A percentile compares a stretch with the other conserved stretches of the same genome.
These are phyloP conservation scores for Phorcus lineatus DNA, from an alignment of 2,888 invertebrate genomes.

Conservation along the genomic window DNA sequence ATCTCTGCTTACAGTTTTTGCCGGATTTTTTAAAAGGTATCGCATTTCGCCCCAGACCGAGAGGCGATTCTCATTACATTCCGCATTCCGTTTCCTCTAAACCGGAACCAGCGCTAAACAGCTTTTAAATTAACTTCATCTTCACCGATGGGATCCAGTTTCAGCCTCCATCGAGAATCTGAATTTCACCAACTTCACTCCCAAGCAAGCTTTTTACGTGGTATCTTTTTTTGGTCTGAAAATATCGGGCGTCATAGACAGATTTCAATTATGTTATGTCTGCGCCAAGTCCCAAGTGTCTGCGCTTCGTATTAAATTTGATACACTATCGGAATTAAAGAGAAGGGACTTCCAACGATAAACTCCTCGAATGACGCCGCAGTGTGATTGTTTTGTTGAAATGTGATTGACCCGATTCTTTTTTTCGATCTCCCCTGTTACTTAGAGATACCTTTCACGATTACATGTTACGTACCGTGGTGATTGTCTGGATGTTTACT, in stretches of 20 bases:
- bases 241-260: slow-evolving; percentile 15
- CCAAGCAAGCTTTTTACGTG: neutral
- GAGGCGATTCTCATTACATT: slow-evolving; percentile 4
- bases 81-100: neutral
- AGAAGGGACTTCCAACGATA: neutral
- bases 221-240: neutral
- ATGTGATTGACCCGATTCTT: neutral
- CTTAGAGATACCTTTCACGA: too few relatives aligned
- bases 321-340: slow-evolving; percentile 1
- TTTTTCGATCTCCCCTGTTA: too few relatives aligned
- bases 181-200: neutral
- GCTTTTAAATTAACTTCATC: slow-evolving; percentile 15
- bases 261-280: slow-evolving; percentile 11
- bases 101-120: slow-evolving; percentile 10
- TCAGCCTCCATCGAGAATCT: neutral
- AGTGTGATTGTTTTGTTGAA: neutral
- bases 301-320: neutral
- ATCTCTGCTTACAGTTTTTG: neutral
- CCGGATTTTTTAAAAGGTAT: neutral
- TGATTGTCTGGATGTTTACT: too few relatives aligned
- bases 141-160: neutral
- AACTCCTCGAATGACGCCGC: neutral
- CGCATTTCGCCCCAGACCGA: neutral
- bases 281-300: neutral
- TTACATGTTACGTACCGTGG: too few relatives aligned